phyloP scores from a whole-genome alignment of 2,888 invertebrate species.

The Calliopum simillimum region DNA sequence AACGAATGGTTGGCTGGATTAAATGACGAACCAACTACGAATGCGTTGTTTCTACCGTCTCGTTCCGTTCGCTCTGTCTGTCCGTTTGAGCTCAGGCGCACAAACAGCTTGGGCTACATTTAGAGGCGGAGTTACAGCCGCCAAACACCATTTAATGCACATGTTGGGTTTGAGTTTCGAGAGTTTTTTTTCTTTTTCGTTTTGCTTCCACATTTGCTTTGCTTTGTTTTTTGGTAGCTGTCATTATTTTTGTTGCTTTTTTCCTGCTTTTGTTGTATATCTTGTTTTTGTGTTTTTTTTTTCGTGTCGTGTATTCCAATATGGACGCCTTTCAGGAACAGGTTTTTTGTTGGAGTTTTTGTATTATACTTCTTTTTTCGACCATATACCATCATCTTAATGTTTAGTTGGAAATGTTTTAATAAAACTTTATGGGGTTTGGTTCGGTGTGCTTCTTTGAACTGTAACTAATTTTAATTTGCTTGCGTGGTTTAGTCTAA shows the following conservation, averaged over 20 bases:
- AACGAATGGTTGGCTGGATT: slow-evolving; percentile 10
- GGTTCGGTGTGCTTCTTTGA: slow-evolving; percentile 11
- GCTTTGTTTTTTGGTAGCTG: slow-evolving; percentile 24
- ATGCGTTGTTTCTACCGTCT: slow-evolving; percentile 11
- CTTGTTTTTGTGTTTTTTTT: slow-evolving; percentile 24
- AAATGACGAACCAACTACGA: slow-evolving; percentile 47
- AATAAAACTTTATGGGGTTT: slow-evolving; percentile 18
- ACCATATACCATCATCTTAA: no score
- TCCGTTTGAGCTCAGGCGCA: slow-evolving; percentile 48
- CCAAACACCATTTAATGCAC: slow-evolving; percentile 29
- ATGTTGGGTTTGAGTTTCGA: slow-evolving; percentile 20
- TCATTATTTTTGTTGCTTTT: slow-evolving; percentile 35
- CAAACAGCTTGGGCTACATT: slow-evolving; percentile 41
- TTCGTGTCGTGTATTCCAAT: slow-evolving; percentile 42
- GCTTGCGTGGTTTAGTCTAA: no score
- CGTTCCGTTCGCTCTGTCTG: neutral
- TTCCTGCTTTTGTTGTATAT: slow-evolving; percentile 3
- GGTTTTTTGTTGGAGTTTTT: slow-evolving; percentile 28
- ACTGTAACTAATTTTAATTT: slow-evolving; percentile 29
- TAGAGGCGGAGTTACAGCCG: slow-evolving; percentile 52
- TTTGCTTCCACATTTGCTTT: slow-evolving; percentile 10
- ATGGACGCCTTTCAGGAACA: slow-evolving; percentile 47
- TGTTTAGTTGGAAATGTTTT: slow-evolving; percentile 6
- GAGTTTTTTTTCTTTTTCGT: slow-evolving; percentile 35
- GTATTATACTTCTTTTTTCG: slow-evolving; percentile 6